Evolutionary conservation across 2,888 invertebrate species (phyloP).

Genomic region (Caenorhabditis afra): DNA sequence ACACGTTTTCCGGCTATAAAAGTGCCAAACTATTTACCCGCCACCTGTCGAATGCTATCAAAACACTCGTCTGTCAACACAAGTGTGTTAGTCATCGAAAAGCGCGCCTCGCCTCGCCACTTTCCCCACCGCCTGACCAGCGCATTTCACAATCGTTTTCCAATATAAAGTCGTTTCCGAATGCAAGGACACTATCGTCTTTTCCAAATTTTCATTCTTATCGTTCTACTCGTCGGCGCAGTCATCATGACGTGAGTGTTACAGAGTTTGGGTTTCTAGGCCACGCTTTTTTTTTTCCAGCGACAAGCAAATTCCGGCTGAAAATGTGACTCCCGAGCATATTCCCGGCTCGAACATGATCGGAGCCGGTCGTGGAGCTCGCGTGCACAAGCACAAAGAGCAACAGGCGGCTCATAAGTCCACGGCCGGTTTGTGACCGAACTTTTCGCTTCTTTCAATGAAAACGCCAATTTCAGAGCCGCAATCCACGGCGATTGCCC

Average conservation of each 20-base stretch:
- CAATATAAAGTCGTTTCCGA: too few relatives aligned
- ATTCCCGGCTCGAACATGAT: constrained; percentile 57
- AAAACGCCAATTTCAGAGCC: neutral
- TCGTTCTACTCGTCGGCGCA: neutral
- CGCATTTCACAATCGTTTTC: too few relatives aligned
- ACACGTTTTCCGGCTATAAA: too few relatives aligned
- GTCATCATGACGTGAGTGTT: constrained; percentile 4
- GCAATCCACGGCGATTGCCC: neutral
- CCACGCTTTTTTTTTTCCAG: constrained; percentile 1
- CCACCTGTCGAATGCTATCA: too few relatives aligned
- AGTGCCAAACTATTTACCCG: too few relatives aligned
- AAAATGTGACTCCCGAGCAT: constrained; percentile 33
- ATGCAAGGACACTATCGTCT: constrained; percentile 6
- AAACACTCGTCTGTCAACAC: too few relatives aligned
- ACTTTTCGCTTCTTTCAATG: neutral
- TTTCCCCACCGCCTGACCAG: too few relatives aligned
- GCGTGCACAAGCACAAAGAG: constrained; percentile 20
- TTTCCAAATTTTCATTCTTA: constrained; percentile 11
- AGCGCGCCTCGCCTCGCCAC: too few relatives aligned
- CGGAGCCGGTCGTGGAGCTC: constrained; percentile 42
- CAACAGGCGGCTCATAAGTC: neutral
- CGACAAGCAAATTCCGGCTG: neutral
- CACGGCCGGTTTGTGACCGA: neutral
- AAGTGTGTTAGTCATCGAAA: too few relatives aligned
- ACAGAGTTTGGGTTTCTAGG: too few relatives aligned